Evolutionary conservation across 1,140 invertebrate genomes (phyloP), one percentile per base, ranked within the genome.

Genomic region (Aphaenogaster rudis): DNA sequence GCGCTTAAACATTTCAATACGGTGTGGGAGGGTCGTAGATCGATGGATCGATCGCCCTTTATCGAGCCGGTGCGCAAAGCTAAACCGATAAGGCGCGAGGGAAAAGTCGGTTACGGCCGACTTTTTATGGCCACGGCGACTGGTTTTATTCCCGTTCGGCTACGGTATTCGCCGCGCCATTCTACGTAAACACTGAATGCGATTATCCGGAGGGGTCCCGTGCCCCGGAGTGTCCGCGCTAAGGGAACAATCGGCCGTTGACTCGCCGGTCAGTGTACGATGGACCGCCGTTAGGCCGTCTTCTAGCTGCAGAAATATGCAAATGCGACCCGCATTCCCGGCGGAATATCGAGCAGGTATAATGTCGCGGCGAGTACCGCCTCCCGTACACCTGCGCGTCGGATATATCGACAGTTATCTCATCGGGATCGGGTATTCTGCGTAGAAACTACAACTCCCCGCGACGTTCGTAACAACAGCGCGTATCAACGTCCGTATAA

Each of bases 331-430:
- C 36, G 82, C 17, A 86, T 79, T 66, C 74, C 50, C 36, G 48
- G 13, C 17, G 45, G 82, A 86, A 86, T 86, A 86, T 86, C 59
- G 61, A 86, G 39, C 39, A 86, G n/a, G 36, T 78, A 66, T 76
- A 79, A 86, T 57, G 74, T 64, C 74, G n/a, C 33, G 48, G 11
- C 7, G 59, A 54, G 61, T 50, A 17, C 48, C 21, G 11, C 3
- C n/a, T 39, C 45, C 9, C 11, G 6, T 39, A 66, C 82, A 86
- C 57, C 74, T 86, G 82, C 59, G 59, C 59, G 21, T 79, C 69
- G 69, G 69, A 79, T 79, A 33, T 86, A 86, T 79, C 74, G 74
- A 86, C 80, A 86, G 74, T 86, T 79, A 86, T 79, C 59, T 86
- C 82, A 66, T 67, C 63, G 59, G 50, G 28, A 79, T 86, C 59